These are phyloP conservation scores for Pterostichus madidus DNA, from an alignment of 2,888 invertebrate species.

Conservation along the genomic window DNA sequence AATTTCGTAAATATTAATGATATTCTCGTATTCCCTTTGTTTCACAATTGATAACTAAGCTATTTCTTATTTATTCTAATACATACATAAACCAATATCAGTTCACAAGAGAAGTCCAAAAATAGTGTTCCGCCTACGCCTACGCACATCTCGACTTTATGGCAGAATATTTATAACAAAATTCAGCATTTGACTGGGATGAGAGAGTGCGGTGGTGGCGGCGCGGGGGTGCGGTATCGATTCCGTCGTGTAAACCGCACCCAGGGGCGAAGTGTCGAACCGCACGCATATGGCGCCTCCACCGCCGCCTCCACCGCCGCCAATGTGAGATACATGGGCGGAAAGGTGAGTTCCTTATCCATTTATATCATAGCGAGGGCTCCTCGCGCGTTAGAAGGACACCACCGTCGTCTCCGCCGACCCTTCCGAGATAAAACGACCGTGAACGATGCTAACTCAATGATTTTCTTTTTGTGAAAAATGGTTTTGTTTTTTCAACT, in stretches of 20 bases:
- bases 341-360: slow-evolving; percentile 56
- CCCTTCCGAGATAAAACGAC: slow-evolving; percentile 21
- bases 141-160: not conserved
- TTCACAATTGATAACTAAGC: not conserved
- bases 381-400: not conserved
- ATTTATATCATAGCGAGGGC: slow-evolving; percentile 50
- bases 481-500: slow-evolving; percentile 44
- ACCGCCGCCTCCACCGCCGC: not conserved
- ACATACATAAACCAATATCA: not conserved
- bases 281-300: slow-evolving; percentile 21
- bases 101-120: not conserved
- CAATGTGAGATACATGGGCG: not conserved
- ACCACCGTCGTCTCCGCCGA: not conserved
- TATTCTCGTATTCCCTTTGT: not conserved
- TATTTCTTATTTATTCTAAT: not conserved
- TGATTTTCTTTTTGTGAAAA: slow-evolving; percentile 26
- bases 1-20: too few species aligned
- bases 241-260: slow-evolving; percentile 53
- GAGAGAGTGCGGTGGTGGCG: not conserved
- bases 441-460: slow-evolving; percentile 32
- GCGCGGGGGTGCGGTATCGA: slow-evolving; percentile 34
- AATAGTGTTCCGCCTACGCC: not conserved
- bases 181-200: slow-evolving; percentile 2
- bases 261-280: slow-evolving; percentile 42
- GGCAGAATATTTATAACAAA: slow-evolving; percentile 24